Conservation (phyloP, 2,113 vertebrate genomes). For the Platysternon megacephalum region DNA sequence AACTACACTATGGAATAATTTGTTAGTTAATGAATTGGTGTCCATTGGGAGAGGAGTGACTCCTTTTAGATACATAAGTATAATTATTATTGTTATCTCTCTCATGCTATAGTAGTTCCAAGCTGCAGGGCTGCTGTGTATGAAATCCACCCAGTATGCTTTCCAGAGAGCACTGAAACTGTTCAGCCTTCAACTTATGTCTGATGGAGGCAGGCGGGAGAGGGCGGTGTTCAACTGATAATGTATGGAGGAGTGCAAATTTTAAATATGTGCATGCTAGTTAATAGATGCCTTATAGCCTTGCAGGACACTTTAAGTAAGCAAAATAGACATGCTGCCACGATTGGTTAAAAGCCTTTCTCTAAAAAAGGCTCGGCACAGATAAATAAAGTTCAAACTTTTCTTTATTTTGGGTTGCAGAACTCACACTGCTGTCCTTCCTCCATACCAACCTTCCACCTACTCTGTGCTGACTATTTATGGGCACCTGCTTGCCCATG, state of each 20-base stretch:
- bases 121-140: too few relatives aligned
- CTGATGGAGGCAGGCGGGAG: neutral
- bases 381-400: neutral
- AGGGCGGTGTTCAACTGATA: conserved; percentile 23
- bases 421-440: neutral
- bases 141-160: neutral
- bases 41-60: neutral
- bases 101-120: too few relatives aligned
- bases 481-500: neutral
- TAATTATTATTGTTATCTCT: too few relatives aligned
- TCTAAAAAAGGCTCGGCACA: neutral
- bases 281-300: neutral
- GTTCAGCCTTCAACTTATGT: neutral
- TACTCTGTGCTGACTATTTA: neutral
- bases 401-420: neutral
- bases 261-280: neutral
- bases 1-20: conserved; percentile 47
- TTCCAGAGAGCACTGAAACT: conserved; percentile 16
- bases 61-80: conserved; percentile 11
- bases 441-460: neutral
- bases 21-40: conserved; percentile 27
- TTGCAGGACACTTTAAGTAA: neutral
- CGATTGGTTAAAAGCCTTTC: neutral
- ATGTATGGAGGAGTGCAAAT: neutral
- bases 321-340: neutral